Base-by-base conservation (phyloP, 2,113 vertebrate genomes). In the Psettodes erumei region DNA sequence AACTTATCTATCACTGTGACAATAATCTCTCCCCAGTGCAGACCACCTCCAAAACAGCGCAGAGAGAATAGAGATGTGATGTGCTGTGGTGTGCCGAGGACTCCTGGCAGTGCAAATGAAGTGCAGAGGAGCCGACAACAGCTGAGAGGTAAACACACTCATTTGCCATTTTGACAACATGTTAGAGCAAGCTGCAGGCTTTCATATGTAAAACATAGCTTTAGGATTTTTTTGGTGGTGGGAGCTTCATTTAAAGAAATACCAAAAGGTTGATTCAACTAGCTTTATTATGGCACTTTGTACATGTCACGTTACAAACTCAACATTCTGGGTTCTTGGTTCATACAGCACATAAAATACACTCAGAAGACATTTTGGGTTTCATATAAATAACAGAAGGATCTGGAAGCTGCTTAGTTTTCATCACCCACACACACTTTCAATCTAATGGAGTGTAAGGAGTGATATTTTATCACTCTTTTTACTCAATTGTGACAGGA, bases 251-350 rank as follows among this genome's bases (percentile, higher is more conserved):
- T 16, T 5, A 13, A 30, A 9, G 6, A 75, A 32, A 64, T 11
- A 28, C 9, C 5, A 10, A 55, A 40, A 3, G 4, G 66, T 84
- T 59, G 43, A 72, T 76, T 86, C 69, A 80, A 56, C 81, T 66
- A 71, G 47, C 70, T 90, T 92, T 89, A 90, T 90, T 92, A 92
- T 93, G 92, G 92, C 90, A 93, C 92, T 90, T 90, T 92, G 73
- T 90, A 93, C 91, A 92, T 82, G 79, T 88, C 81, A 90, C 73
- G 3, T 84, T 86, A 90, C 86, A 85, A 89, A 90, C 63, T 83
- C 74, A 79, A 86, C 84, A 85, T 88, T 79, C 76, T 71, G 73
- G 70, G 65, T 82, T 58, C 25, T 59, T 67, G 54, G 78, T 82
- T 86, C 70, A 56, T 60, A 86, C 64, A 83, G 66, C 70, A 86